Percentiles rank a stretch among this genome's conserved stretches.
Evolutionary conservation across 1,140 invertebrate genomes (phyloP).

Genomic region (Melipona quadrifasciata): DNA sequence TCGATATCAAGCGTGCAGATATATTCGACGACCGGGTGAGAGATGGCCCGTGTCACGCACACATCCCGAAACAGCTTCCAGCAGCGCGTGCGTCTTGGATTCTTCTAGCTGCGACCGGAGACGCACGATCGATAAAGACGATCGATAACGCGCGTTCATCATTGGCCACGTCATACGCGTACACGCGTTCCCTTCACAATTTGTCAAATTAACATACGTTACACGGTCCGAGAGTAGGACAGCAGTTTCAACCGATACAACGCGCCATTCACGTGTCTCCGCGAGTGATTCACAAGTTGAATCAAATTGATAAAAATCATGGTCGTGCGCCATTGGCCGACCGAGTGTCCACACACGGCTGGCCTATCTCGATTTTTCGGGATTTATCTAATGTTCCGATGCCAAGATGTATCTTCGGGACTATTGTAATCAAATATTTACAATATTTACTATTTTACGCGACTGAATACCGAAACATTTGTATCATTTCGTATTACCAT

Average conservation of each 20-base stretch:
- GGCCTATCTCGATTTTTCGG: too few relatives aligned
- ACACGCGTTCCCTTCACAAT: slow-evolving; percentile 36
- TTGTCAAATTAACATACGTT: slow-evolving; percentile 45
- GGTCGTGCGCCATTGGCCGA: too few relatives aligned
- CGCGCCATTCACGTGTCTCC: too few relatives aligned
- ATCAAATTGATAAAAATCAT: too few relatives aligned
- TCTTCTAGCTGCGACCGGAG: not conserved
- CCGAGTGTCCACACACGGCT: too few relatives aligned
- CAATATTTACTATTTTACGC: too few relatives aligned
- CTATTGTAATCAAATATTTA: too few relatives aligned
- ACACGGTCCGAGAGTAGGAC: too few relatives aligned
- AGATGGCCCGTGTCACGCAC: slow-evolving; percentile 46
- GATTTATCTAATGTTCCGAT: too few relatives aligned
- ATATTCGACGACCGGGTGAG: slow-evolving; percentile 52
- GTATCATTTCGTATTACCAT: too few relatives aligned
- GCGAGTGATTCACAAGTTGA: not conserved
- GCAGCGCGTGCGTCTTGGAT: slow-evolving; percentile 25
- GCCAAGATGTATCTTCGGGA: too few relatives aligned
- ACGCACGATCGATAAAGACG: slow-evolving; percentile 7
- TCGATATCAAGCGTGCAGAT: slow-evolving; percentile 44
- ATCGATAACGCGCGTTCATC: slow-evolving; percentile 22
- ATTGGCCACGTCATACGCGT: slow-evolving; percentile 12
- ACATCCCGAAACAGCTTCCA: slow-evolving; percentile 32
- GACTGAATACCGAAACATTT: too few relatives aligned
- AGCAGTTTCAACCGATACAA: not conserved